Base-by-base conservation (phyloP, 1,140 invertebrate genomes). In the Daktulosphaira vitifoliae region DNA sequence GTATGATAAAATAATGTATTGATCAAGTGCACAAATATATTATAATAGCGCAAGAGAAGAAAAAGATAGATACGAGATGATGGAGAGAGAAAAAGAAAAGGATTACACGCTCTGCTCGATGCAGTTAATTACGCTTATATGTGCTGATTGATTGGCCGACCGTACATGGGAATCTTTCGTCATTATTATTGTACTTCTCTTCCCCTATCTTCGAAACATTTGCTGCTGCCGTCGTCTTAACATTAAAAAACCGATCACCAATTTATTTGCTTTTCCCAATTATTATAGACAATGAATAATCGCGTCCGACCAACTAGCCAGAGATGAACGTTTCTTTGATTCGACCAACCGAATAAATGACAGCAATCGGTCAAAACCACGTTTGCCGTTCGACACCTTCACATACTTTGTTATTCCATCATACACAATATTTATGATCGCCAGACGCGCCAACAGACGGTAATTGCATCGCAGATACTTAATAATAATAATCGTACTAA, bases 211-310 rank as follows among this genome's bases (percentile, higher is more conserved):
- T 11, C n/a, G n/a, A n/a, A n/a, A n/a, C n/a, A n/a, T n/a, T n/a
- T n/a, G n/a, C 11, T 11, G 5, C 29, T 33, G 29, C 11, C 29
- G 29, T 33, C 5, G 29, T 5, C 11, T 6, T 33, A n/a, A 33
- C 29, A 33, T 11, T 6, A 33, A 33, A 62, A 62, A 62, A 62
- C 39, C 56, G 56, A 62, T 62, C 56, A 46, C 42, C 29, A 11
- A 62, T 62, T 62, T 62, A 62, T 62, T 62, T 62, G 56, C 56
- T 62, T 62, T 62, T 62, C 56, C 56, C 56, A 62, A 62, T 62
- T 62, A 62, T 62, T 62, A 62, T 48, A 62, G 56, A 62, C 56
- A 62, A 62, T 62, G 56, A 62, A 62, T 62, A 62, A 62, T 62
- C 56, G 42, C 25, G 56, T 44, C 13, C 56, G 56, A 62, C 46